Evolutionary conservation across 2,888 invertebrate species (phyloP), one percentile per base, ranked within the genome.

Genomic region (Cheilosia grossa): DNA sequence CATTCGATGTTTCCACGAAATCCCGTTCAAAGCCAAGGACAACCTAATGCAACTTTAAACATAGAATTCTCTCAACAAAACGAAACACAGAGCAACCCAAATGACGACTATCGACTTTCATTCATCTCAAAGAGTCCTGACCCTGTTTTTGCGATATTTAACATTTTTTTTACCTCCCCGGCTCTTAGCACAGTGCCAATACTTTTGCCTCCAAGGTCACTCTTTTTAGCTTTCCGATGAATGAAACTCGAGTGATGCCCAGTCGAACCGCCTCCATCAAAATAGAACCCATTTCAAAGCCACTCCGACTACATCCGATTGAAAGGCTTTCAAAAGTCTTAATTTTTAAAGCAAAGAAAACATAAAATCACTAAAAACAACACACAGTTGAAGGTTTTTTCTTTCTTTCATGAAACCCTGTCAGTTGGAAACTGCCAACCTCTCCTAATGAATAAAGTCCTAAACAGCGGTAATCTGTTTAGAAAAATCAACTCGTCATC

Each of bases 401-500:
- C 13, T 13, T 37, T 30, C 54, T 66, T 64, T 54, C 42, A 78
- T n/a, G 21, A 49, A 58, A 73, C n/a, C 51, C 44, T 56, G 47
- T 69, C 67, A 37, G 37, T 67, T 67, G 66, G 69, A 79, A 74
- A 67, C 58, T 54, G 44, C 53, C 75, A 72, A 72, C 70, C 59
- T 33, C 33, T 51, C 19, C 66, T 85, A 75, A 85, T 81, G 75
- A 81, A 70, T 75, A 24, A 53, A 81, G 75, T 66, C 54, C 69
- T 70, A 24, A 77, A 80, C 70, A 66, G n/a, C 66, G 77, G 75
- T 81, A 81, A 81, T 85, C 75, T 81, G 58, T 81, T 81, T 81
- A 73, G 58, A 33, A 66, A 85, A 85, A 85, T 77, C 81, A 81
- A 81, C 67, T 85, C 67, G 75, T 85, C 85, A 85, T 80, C 80